phyloP scores from a whole-genome alignment of 2,797 vertebrate genomes.

The Neomorphus geoffroyi region DNA sequence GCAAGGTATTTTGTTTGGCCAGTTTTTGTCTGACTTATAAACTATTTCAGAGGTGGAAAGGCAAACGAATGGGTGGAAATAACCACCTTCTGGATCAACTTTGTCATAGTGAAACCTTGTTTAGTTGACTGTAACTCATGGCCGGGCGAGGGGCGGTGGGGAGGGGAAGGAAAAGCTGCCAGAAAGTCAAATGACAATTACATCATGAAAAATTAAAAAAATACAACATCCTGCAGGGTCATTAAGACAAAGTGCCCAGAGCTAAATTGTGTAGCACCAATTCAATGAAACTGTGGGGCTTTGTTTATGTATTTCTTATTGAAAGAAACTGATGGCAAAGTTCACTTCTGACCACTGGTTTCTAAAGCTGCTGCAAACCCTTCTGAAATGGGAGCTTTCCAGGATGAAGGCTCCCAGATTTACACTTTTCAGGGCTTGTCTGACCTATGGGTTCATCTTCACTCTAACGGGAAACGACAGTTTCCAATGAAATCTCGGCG shows the following conservation, averaged over 20 bases:
- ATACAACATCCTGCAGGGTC: not conserved
- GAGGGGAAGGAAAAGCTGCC: not conserved
- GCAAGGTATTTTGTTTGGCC: slow-evolving; percentile 32
- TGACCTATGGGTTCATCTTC: not conserved
- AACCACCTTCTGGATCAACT: not conserved
- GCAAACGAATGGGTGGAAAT: not conserved
- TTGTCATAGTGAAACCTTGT: not conserved
- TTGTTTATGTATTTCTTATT: not conserved
- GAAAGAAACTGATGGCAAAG: not conserved
- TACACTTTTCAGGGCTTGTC: not conserved
- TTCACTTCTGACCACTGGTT: not conserved
- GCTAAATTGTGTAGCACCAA: not conserved
- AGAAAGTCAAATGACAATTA: slow-evolving; percentile 29
- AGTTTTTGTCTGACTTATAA: not conserved
- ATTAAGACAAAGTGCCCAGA: not conserved
- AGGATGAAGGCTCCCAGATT: not conserved
- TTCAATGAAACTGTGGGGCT: not conserved
- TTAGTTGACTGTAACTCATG: not conserved
- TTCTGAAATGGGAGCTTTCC: not conserved
- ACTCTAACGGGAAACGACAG: not conserved
- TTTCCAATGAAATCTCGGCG: not conserved
- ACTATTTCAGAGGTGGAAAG: slow-evolving; percentile 42
- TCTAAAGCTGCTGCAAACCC: not conserved
- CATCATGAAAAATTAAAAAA: slow-evolving; percentile 6
- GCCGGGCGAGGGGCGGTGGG: not conserved